Base-by-base conservation (phyloP, 2,888 invertebrate species). In the Spilosoma lubricipeda region DNA sequence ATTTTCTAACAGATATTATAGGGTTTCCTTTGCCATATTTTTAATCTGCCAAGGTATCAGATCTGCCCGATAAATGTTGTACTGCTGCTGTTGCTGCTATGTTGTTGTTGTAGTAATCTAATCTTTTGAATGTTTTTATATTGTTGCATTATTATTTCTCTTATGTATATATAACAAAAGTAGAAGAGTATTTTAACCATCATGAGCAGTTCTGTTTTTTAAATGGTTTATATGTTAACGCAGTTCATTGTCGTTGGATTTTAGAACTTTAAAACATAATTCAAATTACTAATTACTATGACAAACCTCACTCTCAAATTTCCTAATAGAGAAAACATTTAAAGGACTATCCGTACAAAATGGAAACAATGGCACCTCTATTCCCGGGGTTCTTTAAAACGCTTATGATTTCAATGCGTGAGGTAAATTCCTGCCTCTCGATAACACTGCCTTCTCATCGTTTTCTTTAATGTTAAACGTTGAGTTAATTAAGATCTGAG, bases 371-470 rank as follows among this genome's bases (percentile, higher is more conserved):
- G 82, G 79, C 83, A 78, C 7, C 85, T 84, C 85, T 85, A 78
- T 70, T 3, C 8, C 74, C 80, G 82, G 89, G 86, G 85, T 94
- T 94, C 94, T 93, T 93, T 92, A 94, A 94, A 95, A 94, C 94
- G 94, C 93, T 94, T 94, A 94, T 95, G 95, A 94, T 94, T 94
- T 94, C 93, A 90, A 93, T 91, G 94, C 93, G 94, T 93, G 93
- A 94, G 93, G 93, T 93, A 91, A 92, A 92, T 91, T 91, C 91
- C 82, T 89, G 84, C 87, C 85, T 71, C 39, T 67, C 75, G 88
- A 87, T 89, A 88, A 81, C 85, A 79, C 84, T 77, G 74, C 84
- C 85, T 83, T 83, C 81, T 81, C 63, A 63, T 82, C 85, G 81
- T 80, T 80, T 80, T 82, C 85, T 85, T 88, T 90, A 88, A 92